Base-by-base conservation (phyloP, 2,888 invertebrate genomes). In the Polymixis lichenea region DNA sequence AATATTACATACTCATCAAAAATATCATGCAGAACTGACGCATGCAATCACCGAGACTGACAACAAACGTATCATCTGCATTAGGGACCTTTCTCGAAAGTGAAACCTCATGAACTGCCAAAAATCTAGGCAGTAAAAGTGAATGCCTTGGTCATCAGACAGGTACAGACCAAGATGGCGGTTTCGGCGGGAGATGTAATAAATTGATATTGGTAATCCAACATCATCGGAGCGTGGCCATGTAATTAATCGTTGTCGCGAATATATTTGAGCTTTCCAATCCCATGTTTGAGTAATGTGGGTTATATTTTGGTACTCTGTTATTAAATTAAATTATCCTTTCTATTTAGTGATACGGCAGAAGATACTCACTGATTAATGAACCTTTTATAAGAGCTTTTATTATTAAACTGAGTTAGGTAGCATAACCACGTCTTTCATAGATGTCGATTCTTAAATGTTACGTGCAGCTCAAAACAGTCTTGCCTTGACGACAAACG, bases 201-300 rank as follows among this genome's bases (percentile, higher is more conserved):
- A 82, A 86, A 86, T 86, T 77, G 79, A 84, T 83, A 88, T 86
- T 78, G 78, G 70, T 87, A 87, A 88, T 87, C 85, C 77, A 72
- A 78, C 72, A 75, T 82, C 86, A 87, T 79, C 84, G 69, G 61
- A 86, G 72, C 88, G 85, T 79, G 75, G 71, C 79, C 55, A 66
- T 77, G 72, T 86, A 85, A 90, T 90, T 83, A 86, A 90, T 89
- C 79, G 78, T 83, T 85, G 75, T 82, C 73, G 75, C 62, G 60
- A 71, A 68, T 49, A 74, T 87, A 80, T 83, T 83, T 77, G 77
- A 75, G 77, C 88, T 87, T 88, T 87, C 85, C 69, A 87, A 78
- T 75, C 68, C 64, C 65, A 75, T 88, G 65, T 75, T 61, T 70
- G 67, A 68, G 65, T 72, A 77, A 76, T 77, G 32, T 64, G 46